Evolutionary conservation across 2,888 invertebrate genomes (phyloP), one percentile per base, ranked within the genome.

Genomic region (Allygus modestus): DNA sequence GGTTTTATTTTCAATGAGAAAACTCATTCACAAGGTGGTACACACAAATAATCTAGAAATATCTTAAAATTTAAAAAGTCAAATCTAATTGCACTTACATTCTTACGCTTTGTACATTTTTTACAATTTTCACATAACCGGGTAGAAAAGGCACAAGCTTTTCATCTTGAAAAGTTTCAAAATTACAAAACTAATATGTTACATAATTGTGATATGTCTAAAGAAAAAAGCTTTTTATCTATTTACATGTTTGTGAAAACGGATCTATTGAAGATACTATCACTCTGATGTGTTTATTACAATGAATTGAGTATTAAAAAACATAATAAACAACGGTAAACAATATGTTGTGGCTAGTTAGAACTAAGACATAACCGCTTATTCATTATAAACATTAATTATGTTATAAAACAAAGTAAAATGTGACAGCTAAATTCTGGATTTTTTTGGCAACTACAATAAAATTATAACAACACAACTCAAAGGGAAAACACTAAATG

Each of bases 21-120:
- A 65, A 65, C 65, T 65, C 65, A 65, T 58, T 2, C 26, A 65
- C 11, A 12, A 65, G 28, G 28, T 65, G 65, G 65, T 65, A 65
- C 28, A 31, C 9, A 15, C 65, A 28, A 65, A 1, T 7, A 65
- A 65, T 26, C 28, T 31, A n/a, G 7, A 23, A 23, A 23, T 12
- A 46, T 46, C 1, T 65, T 28, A 65, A 65, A 31, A 65, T 65
- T 28, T 31, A 65, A 65, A 28, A 28, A 65, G 28, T 28, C 28
- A 65, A 65, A 65, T 12, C 26, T 28, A 31, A 65, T 65, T 65
- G 65, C 65, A 65, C 65, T 28, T 28, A 7, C 20, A 28, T 12
- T 11, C 65, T 26, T 58, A 58, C 23, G 2, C 15, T 65, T 65
- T 65, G 26, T 65, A 65, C 65, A 65, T 15, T 65, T 28, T 65